A percentile compares a stretch with the other conserved stretches of the same genome.
phyloP scores from a whole-genome alignment of 2,113 vertebrate species.

The Phalacrocorax pelagicus region DNA sequence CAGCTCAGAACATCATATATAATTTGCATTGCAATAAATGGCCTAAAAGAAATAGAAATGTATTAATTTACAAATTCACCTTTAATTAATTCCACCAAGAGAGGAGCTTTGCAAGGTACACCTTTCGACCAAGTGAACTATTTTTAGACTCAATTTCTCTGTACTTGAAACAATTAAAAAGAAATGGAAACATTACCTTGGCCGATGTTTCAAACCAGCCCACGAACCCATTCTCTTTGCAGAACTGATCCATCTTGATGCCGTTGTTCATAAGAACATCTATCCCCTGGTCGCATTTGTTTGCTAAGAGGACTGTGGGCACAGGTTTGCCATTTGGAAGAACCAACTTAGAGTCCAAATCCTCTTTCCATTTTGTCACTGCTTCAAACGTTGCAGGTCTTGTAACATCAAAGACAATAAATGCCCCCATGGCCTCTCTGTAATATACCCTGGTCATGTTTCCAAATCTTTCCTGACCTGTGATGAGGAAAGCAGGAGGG shows the following conservation, averaged over 20 bases:
- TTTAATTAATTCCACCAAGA: not conserved
- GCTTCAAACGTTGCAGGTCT: constrained; percentile 84
- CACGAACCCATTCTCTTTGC: constrained; percentile 82
- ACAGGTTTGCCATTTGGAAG: constrained; percentile 82
- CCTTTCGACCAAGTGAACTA: not conserved
- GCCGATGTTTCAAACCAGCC: constrained; percentile 86
- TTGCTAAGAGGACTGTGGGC: constrained; percentile 80
- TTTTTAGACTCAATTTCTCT: not conserved
- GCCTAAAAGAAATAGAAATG: not conserved
- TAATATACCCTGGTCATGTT: constrained; percentile 87
- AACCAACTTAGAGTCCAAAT: constrained; percentile 85
- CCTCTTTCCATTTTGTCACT: constrained; percentile 84
- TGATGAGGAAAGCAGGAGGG: constrained; percentile 7
- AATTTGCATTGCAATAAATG: not conserved
- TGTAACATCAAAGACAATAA: constrained; percentile 85
- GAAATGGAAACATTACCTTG: constrained; percentile 72
- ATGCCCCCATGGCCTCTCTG: constrained; percentile 83
- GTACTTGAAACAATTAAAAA: not conserved
- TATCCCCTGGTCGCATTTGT: constrained; percentile 83
- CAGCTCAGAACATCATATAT: not conserved
- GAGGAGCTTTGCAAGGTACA: not conserved
- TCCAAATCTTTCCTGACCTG: constrained; percentile 86
- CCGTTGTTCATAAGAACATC: constrained; percentile 78
- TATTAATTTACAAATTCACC: not conserved
- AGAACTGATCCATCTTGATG: constrained; percentile 86